These are phyloP conservation scores for Brachionus angularis DNA, from an alignment of 1,140 invertebrate genomes.

Conservation along the genomic window DNA sequence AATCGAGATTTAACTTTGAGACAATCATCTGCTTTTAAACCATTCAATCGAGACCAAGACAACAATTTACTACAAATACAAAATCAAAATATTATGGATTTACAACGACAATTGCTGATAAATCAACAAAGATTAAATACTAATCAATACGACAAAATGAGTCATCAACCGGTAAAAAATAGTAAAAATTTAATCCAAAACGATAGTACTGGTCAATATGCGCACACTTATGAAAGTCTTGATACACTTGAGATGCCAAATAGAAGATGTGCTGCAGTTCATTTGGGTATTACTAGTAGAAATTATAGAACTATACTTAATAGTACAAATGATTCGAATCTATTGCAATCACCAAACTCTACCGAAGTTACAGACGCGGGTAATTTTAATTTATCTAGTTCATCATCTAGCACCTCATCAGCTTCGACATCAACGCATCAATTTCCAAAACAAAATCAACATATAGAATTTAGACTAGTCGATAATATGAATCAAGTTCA, in stretches of 20 bases:
- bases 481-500: too few species aligned
- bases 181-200: constrained; percentile 1
- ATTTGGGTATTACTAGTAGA: not conserved
- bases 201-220: constrained; percentile 29
- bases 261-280: not conserved
- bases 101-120: not conserved
- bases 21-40: constrained; percentile 40
- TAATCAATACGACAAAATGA: constrained; percentile 43
- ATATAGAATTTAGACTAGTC: too few species aligned
- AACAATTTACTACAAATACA: constrained; percentile 28
- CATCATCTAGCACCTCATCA: constrained; percentile 13
- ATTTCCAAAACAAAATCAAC: not conserved
- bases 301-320: not conserved
- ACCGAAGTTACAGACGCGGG: not conserved
- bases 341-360: constrained; percentile 17
- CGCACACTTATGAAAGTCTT: constrained; percentile 31
- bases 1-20: not conserved
- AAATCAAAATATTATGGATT: not conserved
- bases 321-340: not conserved
- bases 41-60: not conserved
- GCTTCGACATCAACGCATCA: constrained; percentile 1
- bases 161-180: not conserved
- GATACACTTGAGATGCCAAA: not conserved
- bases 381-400: constrained; percentile 22
- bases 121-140: not conserved